Conservation (phyloP, 2,797 vertebrate species). For the Propithecus perrieri region DNA sequence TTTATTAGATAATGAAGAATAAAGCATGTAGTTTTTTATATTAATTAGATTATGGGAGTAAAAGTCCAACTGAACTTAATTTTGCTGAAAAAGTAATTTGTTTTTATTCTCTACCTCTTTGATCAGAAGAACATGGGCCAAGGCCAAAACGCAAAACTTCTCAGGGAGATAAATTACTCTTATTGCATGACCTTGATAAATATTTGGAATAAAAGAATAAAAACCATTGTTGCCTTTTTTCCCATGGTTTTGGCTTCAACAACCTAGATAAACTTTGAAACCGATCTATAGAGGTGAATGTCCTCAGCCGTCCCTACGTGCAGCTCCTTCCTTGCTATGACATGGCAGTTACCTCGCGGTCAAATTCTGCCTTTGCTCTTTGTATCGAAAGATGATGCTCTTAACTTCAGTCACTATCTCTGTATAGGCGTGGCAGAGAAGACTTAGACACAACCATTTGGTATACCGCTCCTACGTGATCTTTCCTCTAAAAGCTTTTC, state of each 20-base stretch:
- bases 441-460: not conserved
- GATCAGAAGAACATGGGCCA: not conserved
- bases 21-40: slow-evolving; percentile 2
- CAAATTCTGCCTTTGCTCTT: not conserved
- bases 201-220: slow-evolving; percentile 2
- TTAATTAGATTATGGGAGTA: slow-evolving; percentile 29
- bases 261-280: slow-evolving; percentile 4
- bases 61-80: slow-evolving; percentile 41
- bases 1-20: slow-evolving; percentile 11
- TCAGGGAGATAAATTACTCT: not conserved
- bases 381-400: not conserved
- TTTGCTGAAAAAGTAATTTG: slow-evolving; percentile 10
- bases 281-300: not conserved
- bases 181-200: not conserved
- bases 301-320: not conserved
- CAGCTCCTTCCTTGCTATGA: not conserved
- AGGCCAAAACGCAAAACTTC: slow-evolving; percentile 3
- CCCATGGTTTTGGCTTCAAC: not conserved
- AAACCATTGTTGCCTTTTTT: not conserved
- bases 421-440: not conserved
- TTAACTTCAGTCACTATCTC: not conserved
- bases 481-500: not conserved
- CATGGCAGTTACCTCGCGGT: not conserved
- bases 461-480: not conserved
- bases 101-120: slow-evolving; percentile 29